Base-by-base conservation (phyloP, 2,888 invertebrate genomes). In the Ophion slaviceki region DNA sequence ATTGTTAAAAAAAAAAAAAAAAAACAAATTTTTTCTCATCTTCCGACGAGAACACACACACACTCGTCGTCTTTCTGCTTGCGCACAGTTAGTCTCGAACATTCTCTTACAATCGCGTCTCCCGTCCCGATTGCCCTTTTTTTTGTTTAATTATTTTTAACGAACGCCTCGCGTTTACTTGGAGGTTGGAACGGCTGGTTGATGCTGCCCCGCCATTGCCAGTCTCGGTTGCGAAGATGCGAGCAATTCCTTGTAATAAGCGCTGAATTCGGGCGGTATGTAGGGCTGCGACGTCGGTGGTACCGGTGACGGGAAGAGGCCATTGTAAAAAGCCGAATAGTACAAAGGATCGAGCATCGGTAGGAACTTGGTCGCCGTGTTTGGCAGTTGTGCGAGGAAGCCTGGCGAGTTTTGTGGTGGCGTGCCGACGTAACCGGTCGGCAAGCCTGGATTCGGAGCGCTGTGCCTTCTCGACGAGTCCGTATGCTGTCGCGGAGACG, bases 241-340 rank as follows among this genome's bases (percentile, higher is more conserved):
- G 83, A 95, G 91, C 87, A 96, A 95, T 88, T 95, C 95, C 84
- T 95, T 93, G 87, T 95, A 94, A 88, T 95, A 95, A 28, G 95
- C 94, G 84, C 94, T 94, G 66, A 95, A 94, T 84, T 95, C 94
- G 32, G 94, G 93, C 62, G 93, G 89, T 72, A 95, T 92, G 85
- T 94, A 93, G 80, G 94, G 91, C 2, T 94, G 93, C 57, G 91
- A 90, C 47, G 91, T 88, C 74, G 71, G 88, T 82, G 87, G 89
- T 84, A 88, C 89, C 82, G 90, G 92, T 72, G 93, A 94, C 40
- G 94, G 92, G 86, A 95, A 94, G 79, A 95, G 89, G 87, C 94
- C 94, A 86, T 92, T 93, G 84, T 94, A 94, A 88, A 95, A 92
- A 36, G 94, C 94, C 62, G 94, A 94, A 87, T 95, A 95, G 89